Percentiles rank a stretch among this genome's conserved stretches.
Conservation (phyloP, 2,888 invertebrate species). For the Melanotus villosus region DNA sequence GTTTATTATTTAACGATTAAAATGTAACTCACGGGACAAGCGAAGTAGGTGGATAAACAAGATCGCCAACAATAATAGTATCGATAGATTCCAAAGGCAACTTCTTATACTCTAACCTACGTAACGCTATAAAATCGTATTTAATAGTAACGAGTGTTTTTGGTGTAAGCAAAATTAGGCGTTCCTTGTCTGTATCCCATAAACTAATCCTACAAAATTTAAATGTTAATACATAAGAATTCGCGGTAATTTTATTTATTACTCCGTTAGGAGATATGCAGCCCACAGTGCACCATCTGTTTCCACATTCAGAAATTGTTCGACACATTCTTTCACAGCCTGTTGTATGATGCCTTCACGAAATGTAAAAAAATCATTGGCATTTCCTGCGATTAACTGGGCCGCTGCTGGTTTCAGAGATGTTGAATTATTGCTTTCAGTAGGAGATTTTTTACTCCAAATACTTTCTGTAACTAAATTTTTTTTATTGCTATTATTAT, state of each 20-base stretch:
- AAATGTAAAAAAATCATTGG: conserved; percentile 80
- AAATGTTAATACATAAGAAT: no score
- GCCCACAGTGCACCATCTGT: conserved; percentile 81
- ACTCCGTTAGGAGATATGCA: conserved; percentile 88
- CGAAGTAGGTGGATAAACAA: conserved; percentile 86
- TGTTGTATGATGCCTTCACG: conserved; percentile 81
- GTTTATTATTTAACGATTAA: not conserved
- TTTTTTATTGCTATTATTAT: no score
- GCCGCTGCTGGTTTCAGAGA: conserved; percentile 64
- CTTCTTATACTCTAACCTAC: conserved; percentile 79
- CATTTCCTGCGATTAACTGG: conserved; percentile 72
- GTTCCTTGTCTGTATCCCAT: conserved; percentile 90
- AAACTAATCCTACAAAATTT: conserved; percentile 89
- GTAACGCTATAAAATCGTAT: conserved; percentile 89
- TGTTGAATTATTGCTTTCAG: conserved; percentile 48
- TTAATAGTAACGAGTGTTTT: conserved; percentile 81
- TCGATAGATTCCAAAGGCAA: conserved; percentile 79
- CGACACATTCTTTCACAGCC: conserved; percentile 80
- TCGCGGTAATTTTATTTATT: no score
- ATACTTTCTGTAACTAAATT: conserved; percentile 62
- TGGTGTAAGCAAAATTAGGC: conserved; percentile 82
- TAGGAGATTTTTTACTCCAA: conserved; percentile 57
- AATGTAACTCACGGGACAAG: conserved; percentile 83
- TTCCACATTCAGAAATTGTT: conserved; percentile 75
- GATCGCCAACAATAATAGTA: conserved; percentile 81